Base-by-base conservation (phyloP, 2,113 vertebrate species). In the Apus apus region DNA sequence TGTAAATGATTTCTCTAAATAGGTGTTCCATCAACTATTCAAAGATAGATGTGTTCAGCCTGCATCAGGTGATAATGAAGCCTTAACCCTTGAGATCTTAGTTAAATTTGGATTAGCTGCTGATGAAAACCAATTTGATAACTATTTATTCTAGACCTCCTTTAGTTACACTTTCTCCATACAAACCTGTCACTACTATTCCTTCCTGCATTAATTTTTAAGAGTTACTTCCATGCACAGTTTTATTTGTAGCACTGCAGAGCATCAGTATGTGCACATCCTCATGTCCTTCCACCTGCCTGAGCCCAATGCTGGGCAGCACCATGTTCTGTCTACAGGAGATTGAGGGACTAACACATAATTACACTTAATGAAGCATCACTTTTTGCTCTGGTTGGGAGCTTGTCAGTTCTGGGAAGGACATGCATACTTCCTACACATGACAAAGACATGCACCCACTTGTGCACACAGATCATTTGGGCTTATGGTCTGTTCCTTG, bases 1-100 rank as follows among this genome's bases (percentile, higher is more conserved):
- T 72, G 62, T 48, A 94, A 96, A 89, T 94, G 85, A 75, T 45
- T 90, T 91, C 45, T 61, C 38, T 87, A 94, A 91, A 87, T 75
- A 79, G 66, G 61, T 78, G 57, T 85, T 89, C 75, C 34, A 79
- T 13, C 57, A 61, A 4, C 20, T 16, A 65, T 34, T 38, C 40
- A 38, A 75, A 60, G 50, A 85, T 0, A 75, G 50, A 79, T 34
- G 20, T 23, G 22, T 51, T 81, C 77, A 91, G 77, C 43, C 48
- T 60, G 53, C 43, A 64, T 20, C 34, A 75, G 70, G 77, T 43
- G 74, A 89, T 87, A 91, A 92, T 73, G 76, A 88, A 94, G 53
- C 10, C 57, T 85, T 72, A 85, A 78, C 45, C 54, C 16, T 1
- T 51, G 56, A 89, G 80, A 95, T 81, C 46, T 79, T 57, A 46